Base-by-base conservation (phyloP, 2,797 vertebrate genomes). In the Telmatherina bonti region DNA sequence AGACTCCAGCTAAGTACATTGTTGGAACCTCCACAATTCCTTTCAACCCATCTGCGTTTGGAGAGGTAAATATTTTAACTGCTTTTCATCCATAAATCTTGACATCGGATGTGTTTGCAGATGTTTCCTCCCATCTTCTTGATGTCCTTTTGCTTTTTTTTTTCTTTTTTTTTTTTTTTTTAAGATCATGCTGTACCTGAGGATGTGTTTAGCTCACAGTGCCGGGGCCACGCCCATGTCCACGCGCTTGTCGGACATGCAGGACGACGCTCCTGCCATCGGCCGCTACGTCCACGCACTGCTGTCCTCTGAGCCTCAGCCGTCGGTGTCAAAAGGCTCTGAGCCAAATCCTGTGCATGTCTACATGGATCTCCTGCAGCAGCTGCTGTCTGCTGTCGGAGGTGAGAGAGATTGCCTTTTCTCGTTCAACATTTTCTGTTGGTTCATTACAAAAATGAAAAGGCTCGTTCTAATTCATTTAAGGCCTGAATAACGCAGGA, bases 121-220 rank as follows among this genome's bases (percentile, higher is more conserved):
- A n/a, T 29, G 5, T 13, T 20, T 41, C 13, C 4, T 38, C 15
- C 4, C 33, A 24, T 33, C 22, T 4, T 26, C 24, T 13, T 75
- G 2, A 29, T 20, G 43, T 47, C 35, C 5, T 9, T 41, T 74
- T 47, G 10, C 24, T 56, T 8, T 70, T 56, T 72, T 5, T 9
- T 41, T 74, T 47, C 12, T 26, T 56, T 8, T 70, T 56, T 72
- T 27, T 76, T 5, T 38, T 70, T 57, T 71, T 27, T 78, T 31
- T 3, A 31, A 99, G 98, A 99, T 99, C 55, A 92, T 99, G 76
- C 90, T 98, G 20, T 99, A 99, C 85, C 92, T 99, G 87, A 94
- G 98, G 85, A 97, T 97, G 97, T 99, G 98, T 89, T 93, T 99
- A 38, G 97, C 96, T 68, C 92, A 97, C 82, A 99, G 97, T 38